Conservation (phyloP, 2,113 vertebrate species). For the Misgurnus mizolepis region DNA sequence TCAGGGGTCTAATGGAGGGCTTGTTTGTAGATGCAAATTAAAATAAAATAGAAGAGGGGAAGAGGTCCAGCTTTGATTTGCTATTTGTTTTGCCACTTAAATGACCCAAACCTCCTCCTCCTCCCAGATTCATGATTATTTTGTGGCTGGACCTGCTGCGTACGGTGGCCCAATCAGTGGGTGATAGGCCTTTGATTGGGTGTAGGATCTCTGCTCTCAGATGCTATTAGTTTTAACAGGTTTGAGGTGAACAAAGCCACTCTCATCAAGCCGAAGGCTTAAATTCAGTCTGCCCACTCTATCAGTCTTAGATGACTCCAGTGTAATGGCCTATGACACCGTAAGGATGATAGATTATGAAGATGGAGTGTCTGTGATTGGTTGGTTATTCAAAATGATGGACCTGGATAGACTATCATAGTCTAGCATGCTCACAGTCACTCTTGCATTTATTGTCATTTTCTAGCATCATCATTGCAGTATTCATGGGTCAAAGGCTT, state of each 20-base stretch:
- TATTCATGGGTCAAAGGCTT: background rate
- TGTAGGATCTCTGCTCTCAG: slow-evolving; percentile 36
- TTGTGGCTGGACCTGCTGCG: slow-evolving; percentile 22
- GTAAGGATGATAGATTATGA: slow-evolving; percentile 21
- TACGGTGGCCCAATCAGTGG: slow-evolving; percentile 23
- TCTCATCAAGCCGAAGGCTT: slow-evolving; percentile 33
- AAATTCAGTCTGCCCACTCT: slow-evolving; percentile 24
- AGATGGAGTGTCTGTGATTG: slow-evolving; percentile 23
- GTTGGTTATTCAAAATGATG: background rate
- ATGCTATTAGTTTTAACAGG: slow-evolving; percentile 53
- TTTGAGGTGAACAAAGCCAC: slow-evolving; percentile 21
- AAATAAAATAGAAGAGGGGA: background rate
- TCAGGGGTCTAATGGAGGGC: slow-evolving; percentile 17
- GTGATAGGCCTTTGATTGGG: slow-evolving; percentile 44
- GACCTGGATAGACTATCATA: slow-evolving; percentile 10
- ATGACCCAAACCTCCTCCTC: slow-evolving; percentile 6
- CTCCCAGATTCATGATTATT: background rate
- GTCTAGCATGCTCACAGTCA: background rate
- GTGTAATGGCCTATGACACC: slow-evolving; percentile 1
- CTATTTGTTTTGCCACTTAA: slow-evolving; percentile 42
- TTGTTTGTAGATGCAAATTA: slow-evolving; percentile 40
- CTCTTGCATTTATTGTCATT: slow-evolving; percentile 1
- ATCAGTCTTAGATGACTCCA: slow-evolving; percentile 8
- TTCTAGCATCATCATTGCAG: background rate
- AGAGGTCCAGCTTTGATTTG: slow-evolving; percentile 25